A percentile compares a stretch with the other conserved stretches of the same genome.
Evolutionary conservation across 2,113 vertebrate genomes (phyloP).

Genomic region (Sisor rabdophorus): DNA sequence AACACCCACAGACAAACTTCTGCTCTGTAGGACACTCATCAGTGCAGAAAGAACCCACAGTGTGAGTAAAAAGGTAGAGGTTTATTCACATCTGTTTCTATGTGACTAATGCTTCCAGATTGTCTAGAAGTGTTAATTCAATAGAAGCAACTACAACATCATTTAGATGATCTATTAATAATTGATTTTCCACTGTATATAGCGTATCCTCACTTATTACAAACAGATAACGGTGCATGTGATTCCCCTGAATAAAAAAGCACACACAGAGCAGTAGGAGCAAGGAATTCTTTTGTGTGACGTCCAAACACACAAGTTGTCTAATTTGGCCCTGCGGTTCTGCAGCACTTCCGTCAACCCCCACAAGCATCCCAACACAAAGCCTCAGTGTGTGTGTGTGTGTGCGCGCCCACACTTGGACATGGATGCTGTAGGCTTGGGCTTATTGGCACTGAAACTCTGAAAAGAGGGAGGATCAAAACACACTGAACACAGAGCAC

Average conservation of each 20-base stretch:
- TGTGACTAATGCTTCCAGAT: background rate
- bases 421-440: conserved; percentile 23
- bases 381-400: conserved; percentile 45
- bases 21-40: background rate
- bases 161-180: background rate
- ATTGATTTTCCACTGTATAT: background rate
- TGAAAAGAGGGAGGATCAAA: conserved; percentile 26
- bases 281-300: conserved; percentile 44
- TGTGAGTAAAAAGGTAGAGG: background rate
- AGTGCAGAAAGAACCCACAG: conserved; percentile 9
- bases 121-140: background rate
- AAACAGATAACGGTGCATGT: conserved; percentile 10
- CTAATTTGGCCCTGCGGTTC: conserved; percentile 48
- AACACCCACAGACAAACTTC: conserved; percentile 20
- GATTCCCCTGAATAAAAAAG: conserved; percentile 13
- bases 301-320: conserved; percentile 44
- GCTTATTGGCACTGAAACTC: conserved; percentile 11
- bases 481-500: conserved; percentile 22
- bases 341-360: conserved; percentile 39
- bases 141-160: background rate
- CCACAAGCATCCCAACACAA: conserved; percentile 47
- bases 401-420: conserved; percentile 40
- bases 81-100: background rate
- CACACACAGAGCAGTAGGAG: conserved; percentile 37
- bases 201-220: background rate